These are phyloP conservation scores for Eupeodes luniger DNA, from an alignment of 2,888 invertebrate genomes.

Conservation along the genomic window DNA sequence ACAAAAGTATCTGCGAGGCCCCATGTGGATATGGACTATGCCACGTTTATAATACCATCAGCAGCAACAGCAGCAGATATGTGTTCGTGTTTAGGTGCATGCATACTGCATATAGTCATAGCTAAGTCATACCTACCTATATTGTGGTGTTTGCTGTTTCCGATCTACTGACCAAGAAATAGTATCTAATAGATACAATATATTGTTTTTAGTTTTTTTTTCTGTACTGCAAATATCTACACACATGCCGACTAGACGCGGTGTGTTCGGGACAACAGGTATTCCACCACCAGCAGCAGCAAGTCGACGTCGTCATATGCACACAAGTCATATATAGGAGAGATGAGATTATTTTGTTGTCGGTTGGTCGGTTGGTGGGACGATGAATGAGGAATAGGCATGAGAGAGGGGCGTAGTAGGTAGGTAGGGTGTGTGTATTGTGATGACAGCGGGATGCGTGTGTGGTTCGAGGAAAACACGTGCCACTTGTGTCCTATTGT, in stretches of 20 bases:
- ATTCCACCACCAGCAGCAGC: conserved; percentile 32
- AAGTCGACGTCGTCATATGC: conserved; percentile 25
- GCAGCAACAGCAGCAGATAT: background rate
- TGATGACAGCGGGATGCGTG: conserved; percentile 52
- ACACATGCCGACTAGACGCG: conserved; percentile 44
- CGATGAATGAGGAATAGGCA: background rate
- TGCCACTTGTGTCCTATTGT: conserved; percentile 74
- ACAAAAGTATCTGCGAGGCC: conserved; percentile 29
- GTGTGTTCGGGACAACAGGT: conserved; percentile 60
- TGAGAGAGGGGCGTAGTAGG: conserved; percentile 60
- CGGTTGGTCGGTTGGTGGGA: background rate
- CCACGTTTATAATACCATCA: conserved; percentile 28
- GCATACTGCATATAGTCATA: too few species aligned
- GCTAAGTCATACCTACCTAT: background rate
- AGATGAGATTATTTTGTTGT: conserved; percentile 56
- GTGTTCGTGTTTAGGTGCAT: conserved; percentile 15
- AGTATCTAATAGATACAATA: conserved; percentile 69
- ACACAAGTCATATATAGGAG: conserved; percentile 63
- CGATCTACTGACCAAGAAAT: conserved; percentile 76
- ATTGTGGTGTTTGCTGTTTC: conserved; percentile 57
- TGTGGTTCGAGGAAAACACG: conserved; percentile 69
- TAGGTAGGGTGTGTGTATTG: conserved; percentile 56
- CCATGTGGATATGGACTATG: conserved; percentile 53
- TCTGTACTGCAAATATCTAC: conserved; percentile 33
- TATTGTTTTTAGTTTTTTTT: conserved; percentile 21